phyloP scores from a whole-genome alignment of 1,140 invertebrate species.

The Fragariocoptes setiger region DNA sequence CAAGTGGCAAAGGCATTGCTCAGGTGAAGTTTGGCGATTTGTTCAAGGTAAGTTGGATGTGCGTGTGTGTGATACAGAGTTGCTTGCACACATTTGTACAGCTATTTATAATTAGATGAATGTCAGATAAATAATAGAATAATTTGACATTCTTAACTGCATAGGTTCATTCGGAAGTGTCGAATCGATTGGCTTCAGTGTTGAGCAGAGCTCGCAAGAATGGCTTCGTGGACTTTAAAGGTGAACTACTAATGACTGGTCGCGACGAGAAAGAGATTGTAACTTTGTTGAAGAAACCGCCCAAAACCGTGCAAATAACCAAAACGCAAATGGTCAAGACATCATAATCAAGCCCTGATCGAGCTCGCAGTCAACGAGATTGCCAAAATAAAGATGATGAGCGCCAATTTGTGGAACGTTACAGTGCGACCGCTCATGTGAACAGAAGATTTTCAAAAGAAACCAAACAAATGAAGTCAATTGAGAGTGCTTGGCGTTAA shows the following conservation, averaged over 20 bases:
- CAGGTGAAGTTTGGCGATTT: slow-evolving; percentile 59
- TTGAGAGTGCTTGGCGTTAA: too few relatives aligned
- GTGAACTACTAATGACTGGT: slow-evolving; percentile 75
- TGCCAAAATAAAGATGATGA: too few relatives aligned
- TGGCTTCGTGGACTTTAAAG: slow-evolving; percentile 59
- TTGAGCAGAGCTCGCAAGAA: slow-evolving; percentile 65
- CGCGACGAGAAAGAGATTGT: slow-evolving; percentile 66
- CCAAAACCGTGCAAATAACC: not conserved
- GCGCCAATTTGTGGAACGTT: too few relatives aligned
- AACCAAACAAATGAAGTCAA: too few relatives aligned
- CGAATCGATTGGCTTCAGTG: slow-evolving; percentile 70
- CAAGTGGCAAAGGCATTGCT: slow-evolving; percentile 18
- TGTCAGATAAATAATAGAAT: not conserved
- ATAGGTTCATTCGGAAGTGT: slow-evolving; percentile 66
- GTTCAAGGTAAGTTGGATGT: slow-evolving; percentile 25
- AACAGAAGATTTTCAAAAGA: too few relatives aligned
- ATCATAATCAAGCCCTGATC: too few relatives aligned
- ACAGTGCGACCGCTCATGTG: too few relatives aligned
- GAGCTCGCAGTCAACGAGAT: too few relatives aligned
- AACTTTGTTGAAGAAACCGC: slow-evolving; percentile 34
- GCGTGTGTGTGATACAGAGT: not conserved
- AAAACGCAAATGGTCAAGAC: slow-evolving; percentile 3
- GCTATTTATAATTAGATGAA: too few relatives aligned
- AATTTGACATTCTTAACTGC: not conserved
- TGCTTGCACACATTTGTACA: too few relatives aligned